phyloP scores from a whole-genome alignment of 2,113 vertebrate genomes.

The Megaceryle torquata region DNA sequence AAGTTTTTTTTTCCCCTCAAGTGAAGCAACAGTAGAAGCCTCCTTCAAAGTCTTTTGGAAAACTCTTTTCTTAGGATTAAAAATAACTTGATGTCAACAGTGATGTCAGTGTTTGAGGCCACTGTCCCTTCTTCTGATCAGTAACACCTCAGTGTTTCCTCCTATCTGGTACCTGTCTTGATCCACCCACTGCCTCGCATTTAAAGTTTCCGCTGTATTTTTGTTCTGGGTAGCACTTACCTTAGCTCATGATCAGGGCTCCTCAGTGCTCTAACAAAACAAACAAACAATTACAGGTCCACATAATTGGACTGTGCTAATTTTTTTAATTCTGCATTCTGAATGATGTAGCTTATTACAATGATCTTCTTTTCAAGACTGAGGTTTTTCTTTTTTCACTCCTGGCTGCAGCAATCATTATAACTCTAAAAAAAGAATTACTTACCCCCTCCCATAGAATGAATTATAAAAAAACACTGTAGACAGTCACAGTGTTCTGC shows the following conservation, averaged over 20 bases:
- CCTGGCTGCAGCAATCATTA: background rate
- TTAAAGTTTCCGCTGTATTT: background rate
- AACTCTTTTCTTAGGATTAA: background rate
- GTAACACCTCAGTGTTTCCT: background rate
- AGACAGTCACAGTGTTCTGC: constrained; percentile 95
- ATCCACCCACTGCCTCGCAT: background rate
- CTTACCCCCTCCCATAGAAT: constrained; percentile 98
- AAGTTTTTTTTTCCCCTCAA: background rate
- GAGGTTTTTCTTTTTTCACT: background rate
- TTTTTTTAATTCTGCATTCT: background rate
- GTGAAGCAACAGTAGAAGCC: background rate
- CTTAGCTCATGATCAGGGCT: background rate
- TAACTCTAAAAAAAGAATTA: background rate
- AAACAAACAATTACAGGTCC: background rate
- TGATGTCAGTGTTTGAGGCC: background rate
- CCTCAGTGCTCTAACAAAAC: background rate
- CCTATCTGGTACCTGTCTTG: background rate
- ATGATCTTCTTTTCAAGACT: background rate
- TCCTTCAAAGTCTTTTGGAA: background rate
- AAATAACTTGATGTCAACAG: background rate
- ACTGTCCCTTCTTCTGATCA: background rate
- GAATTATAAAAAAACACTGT: constrained; percentile 94
- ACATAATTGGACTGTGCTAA: background rate
- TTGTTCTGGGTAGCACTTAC: background rate
- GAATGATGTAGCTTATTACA: background rate